phyloP scores from a whole-genome alignment of 1,140 invertebrate genomes.

The Cydia splendana region DNA sequence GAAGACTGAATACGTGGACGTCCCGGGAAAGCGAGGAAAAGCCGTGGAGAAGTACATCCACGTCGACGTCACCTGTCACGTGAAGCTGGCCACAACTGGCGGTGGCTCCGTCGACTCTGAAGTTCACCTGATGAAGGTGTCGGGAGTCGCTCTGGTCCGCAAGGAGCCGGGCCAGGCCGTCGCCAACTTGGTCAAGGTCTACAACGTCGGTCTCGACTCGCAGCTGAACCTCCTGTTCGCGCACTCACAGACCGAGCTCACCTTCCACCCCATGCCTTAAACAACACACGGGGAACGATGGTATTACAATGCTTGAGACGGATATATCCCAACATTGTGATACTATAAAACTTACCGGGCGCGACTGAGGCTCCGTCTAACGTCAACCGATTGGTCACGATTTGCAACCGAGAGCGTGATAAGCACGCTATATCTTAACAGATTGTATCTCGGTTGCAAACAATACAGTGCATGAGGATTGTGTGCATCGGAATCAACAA shows the following conservation, averaged over 20 bases:
- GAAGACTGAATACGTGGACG: constrained; percentile 80
- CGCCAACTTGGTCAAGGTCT: constrained; percentile 81
- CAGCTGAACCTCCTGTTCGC: constrained; percentile 83
- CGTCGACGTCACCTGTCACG: constrained; percentile 84
- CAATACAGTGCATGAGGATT: background rate
- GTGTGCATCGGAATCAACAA: background rate
- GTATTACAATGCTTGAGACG: constrained; percentile 57
- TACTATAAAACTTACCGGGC: constrained; percentile 62
- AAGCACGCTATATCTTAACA: constrained; percentile 38
- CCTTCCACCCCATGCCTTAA: constrained; percentile 81
- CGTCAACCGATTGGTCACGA: constrained; percentile 65
- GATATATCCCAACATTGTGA: constrained; percentile 52
- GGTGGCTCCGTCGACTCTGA: constrained; percentile 80
- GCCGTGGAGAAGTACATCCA: constrained; percentile 83
- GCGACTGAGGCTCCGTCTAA: constrained; percentile 67
- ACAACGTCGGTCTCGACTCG: constrained; percentile 84
- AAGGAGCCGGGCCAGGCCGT: constrained; percentile 77
- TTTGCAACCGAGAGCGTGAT: constrained; percentile 60
- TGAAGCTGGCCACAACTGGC: constrained; percentile 80
- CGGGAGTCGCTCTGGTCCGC: constrained; percentile 83
- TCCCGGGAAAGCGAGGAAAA: constrained; percentile 74
- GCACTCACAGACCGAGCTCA: constrained; percentile 82
- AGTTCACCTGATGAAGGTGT: constrained; percentile 83
- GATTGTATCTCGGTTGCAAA: constrained; percentile 56
- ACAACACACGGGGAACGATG: constrained; percentile 49